phyloP scores from a whole-genome alignment of 2,797 vertebrate genomes.

The Leptoclinus maculatus region DNA sequence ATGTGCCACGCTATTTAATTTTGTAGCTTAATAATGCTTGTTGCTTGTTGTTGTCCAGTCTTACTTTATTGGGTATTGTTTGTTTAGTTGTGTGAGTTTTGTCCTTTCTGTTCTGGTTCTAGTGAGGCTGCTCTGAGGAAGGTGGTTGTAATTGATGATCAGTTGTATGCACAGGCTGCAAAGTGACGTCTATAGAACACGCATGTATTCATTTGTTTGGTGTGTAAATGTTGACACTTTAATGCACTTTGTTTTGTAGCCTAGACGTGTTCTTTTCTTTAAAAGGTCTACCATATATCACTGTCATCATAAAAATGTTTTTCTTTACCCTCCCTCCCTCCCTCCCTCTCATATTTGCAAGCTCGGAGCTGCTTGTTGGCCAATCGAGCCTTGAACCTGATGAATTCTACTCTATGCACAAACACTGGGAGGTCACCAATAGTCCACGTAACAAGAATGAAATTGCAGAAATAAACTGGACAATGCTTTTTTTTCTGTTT shows the following conservation, averaged over 20 bases:
- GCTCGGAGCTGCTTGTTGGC: background rate
- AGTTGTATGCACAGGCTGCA: background rate
- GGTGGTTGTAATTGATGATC: background rate
- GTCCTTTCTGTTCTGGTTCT: background rate
- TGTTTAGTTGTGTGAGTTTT: background rate
- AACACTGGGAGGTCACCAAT: background rate
- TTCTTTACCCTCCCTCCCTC: background rate
- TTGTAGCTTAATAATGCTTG: background rate
- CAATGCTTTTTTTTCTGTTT: background rate
- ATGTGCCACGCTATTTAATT: background rate
- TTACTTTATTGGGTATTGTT: background rate
- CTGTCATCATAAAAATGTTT: background rate
- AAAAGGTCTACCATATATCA: background rate
- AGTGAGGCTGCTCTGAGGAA: background rate
- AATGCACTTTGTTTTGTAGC: background rate
- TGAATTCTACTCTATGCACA: background rate
- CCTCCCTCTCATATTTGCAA: background rate
- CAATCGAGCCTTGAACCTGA: background rate
- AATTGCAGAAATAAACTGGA: background rate
- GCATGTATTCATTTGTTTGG: rapidly evolving
- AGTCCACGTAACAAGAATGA: background rate
- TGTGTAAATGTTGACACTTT: background rate
- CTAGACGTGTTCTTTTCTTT: background rate
- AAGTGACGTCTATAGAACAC: background rate
- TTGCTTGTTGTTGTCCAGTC: background rate